Evolutionary conservation across 2,888 invertebrate genomes (phyloP).

Genomic region (Ophioninae sp.): DNA sequence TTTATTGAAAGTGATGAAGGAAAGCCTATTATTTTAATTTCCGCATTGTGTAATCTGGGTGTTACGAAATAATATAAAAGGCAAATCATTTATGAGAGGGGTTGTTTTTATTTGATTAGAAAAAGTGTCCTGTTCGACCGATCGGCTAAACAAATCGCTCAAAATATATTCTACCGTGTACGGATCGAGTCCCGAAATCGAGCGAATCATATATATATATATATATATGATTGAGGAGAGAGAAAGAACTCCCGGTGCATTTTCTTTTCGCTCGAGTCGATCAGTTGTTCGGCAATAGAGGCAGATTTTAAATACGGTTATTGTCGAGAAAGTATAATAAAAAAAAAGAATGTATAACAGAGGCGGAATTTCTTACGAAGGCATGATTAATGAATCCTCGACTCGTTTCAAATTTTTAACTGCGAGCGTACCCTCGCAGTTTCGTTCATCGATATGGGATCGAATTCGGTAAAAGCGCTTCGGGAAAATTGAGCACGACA

Average conservation of each 20-base stretch:
- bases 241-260: neutral
- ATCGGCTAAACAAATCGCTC: constrained; percentile 40
- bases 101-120: constrained; percentile 27
- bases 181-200: neutral
- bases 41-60: constrained; percentile 75
- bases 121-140: constrained; percentile 50
- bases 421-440: neutral
- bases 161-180: constrained; percentile 23
- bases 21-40: constrained; percentile 76
- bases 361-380: neutral
- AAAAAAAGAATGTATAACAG: neutral
- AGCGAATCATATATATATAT: constrained; percentile 3
- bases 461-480: neutral
- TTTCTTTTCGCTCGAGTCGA: constrained; percentile 22
- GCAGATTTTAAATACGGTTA: constrained; percentile 8
- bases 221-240: neutral
- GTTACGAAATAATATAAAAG: constrained; percentile 69
- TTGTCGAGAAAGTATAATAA: constrained; percentile 13
- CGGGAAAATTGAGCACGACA: constrained; percentile 66
- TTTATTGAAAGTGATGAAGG: constrained; percentile 47
- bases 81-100: constrained; percentile 52
- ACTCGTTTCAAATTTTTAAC: constrained; percentile 6
- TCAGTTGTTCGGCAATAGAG: constrained; percentile 19
- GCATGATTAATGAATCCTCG: constrained; percentile 6
- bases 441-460: neutral